Percentiles rank a stretch among this genome's conserved stretches.
Conservation (phyloP, 2,888 invertebrate species). For the Athetis lepigone region DNA sequence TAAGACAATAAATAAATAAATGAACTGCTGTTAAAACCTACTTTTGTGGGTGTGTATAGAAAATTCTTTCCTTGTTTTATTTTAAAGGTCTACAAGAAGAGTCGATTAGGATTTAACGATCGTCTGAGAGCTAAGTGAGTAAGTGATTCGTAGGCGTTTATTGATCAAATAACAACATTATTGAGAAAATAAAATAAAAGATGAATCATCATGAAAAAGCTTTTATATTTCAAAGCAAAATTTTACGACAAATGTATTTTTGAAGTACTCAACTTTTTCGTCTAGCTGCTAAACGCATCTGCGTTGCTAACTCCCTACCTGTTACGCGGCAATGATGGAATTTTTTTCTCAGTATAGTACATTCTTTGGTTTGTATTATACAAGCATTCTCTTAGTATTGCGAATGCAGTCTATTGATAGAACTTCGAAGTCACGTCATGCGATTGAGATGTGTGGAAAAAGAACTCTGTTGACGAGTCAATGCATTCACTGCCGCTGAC, state of each 20-base stretch:
- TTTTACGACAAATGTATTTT: slow-evolving; percentile 4
- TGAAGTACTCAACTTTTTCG: background rate
- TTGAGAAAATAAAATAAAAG: background rate
- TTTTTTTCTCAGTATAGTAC: slow-evolving; percentile 20
- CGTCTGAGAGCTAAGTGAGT: slow-evolving; percentile 21
- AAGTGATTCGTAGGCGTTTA: slow-evolving; percentile 6
- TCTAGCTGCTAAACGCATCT: background rate
- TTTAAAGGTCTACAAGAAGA: background rate
- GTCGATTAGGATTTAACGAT: slow-evolving; percentile 8
- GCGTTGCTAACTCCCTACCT: background rate
- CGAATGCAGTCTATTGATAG: slow-evolving; percentile 49
- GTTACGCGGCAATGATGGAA: slow-evolving; percentile 8
- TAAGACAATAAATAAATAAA: slow-evolving; percentile 40
- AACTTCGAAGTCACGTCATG: slow-evolving; percentile 41
- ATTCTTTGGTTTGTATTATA: slow-evolving; percentile 15
- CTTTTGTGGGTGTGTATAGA: background rate
- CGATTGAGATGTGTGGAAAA: slow-evolving; percentile 57
- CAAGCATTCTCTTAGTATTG: slow-evolving; percentile 30
- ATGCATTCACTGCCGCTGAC: slow-evolving; percentile 44
- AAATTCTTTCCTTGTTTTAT: background rate
- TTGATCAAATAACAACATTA: slow-evolving; percentile 4
- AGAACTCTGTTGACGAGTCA: slow-evolving; percentile 48
- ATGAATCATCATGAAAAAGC: background rate
- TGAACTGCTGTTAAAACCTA: background rate
- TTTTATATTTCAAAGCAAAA: background rate